phyloP scores from a whole-genome alignment of 1,140 invertebrate species.

The Apolygus lucorum region DNA sequence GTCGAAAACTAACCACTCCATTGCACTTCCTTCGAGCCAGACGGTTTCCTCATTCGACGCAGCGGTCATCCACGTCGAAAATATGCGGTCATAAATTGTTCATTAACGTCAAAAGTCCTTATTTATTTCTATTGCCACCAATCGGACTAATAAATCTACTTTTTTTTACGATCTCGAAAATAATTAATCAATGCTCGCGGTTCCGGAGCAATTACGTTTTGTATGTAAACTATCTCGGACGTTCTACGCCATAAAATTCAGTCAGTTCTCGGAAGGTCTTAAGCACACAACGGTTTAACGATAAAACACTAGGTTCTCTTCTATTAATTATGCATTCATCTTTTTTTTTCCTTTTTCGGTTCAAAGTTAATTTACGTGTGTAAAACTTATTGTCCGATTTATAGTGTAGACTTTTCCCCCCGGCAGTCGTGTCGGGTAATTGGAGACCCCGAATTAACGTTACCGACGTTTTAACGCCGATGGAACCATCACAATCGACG shows the following conservation, averaged over 20 bases:
- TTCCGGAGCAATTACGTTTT: not conserved
- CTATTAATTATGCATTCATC: constrained; percentile 1
- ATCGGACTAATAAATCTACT: too few relatives aligned
- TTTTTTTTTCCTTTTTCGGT: not conserved
- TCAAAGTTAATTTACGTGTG: not conserved
- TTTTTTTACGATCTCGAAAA: too few relatives aligned
- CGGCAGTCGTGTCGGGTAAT: not conserved
- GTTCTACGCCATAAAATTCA: not conserved
- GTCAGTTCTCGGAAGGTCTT: not conserved
- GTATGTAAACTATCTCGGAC: not conserved
- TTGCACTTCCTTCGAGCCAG: too few relatives aligned
- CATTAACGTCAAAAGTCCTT: too few relatives aligned
- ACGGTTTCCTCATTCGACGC: too few relatives aligned
- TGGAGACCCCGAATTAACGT: not conserved
- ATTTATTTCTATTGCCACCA: too few relatives aligned
- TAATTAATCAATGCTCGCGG: not conserved
- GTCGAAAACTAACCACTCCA: too few relatives aligned
- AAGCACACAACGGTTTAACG: not conserved
- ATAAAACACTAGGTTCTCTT: not conserved
- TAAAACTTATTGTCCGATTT: not conserved
- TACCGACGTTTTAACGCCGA: not conserved
- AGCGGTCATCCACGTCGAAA: too few relatives aligned
- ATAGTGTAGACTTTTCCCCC: not conserved
- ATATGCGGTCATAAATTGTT: too few relatives aligned
- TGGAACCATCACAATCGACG: constrained; percentile 16